These are phyloP conservation scores for Girardinus metallicus DNA, from an alignment of 2,797 vertebrate genomes.

Conservation along the genomic window DNA sequence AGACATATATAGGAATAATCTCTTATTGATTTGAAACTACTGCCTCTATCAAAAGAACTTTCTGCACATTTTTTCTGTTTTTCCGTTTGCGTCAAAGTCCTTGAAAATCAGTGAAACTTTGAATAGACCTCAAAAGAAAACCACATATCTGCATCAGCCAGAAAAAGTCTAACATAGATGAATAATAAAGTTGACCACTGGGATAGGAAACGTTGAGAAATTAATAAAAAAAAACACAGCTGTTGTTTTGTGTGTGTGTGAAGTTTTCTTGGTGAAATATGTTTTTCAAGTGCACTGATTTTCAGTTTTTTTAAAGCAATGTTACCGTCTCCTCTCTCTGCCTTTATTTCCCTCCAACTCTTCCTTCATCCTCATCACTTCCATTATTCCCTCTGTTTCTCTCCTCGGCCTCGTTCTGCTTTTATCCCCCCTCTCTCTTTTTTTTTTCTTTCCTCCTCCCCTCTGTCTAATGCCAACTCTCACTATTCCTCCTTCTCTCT, in stretches of 20 bases:
- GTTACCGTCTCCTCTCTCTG: constrained; percentile 33
- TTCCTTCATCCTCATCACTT: constrained; percentile 21
- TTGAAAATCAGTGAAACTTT: background rate
- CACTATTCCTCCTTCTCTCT: constrained; percentile 57
- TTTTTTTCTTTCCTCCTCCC: constrained; percentile 30
- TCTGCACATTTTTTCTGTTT: background rate
- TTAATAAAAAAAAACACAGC: background rate
- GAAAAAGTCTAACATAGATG: background rate
- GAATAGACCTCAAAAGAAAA: background rate
- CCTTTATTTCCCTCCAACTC: constrained; percentile 9
- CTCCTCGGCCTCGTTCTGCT: constrained; percentile 11
- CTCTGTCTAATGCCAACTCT: constrained; percentile 58
- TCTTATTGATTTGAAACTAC: background rate
- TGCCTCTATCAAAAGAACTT: background rate
- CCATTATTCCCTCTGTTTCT: constrained; percentile 18
- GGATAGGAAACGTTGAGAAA: background rate
- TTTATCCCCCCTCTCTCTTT: constrained; percentile 16
- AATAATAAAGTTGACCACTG: background rate
- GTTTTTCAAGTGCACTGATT: constrained; percentile 4
- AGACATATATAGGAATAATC: background rate
- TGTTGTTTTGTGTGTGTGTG: background rate
- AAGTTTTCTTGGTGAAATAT: constrained; percentile 25
- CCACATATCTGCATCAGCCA: background rate
- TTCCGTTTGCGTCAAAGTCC: background rate
- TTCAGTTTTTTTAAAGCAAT: background rate